Evolutionary conservation across 2,797 vertebrate species (phyloP).

Genomic region (Mormyrus hasselquistii): DNA sequence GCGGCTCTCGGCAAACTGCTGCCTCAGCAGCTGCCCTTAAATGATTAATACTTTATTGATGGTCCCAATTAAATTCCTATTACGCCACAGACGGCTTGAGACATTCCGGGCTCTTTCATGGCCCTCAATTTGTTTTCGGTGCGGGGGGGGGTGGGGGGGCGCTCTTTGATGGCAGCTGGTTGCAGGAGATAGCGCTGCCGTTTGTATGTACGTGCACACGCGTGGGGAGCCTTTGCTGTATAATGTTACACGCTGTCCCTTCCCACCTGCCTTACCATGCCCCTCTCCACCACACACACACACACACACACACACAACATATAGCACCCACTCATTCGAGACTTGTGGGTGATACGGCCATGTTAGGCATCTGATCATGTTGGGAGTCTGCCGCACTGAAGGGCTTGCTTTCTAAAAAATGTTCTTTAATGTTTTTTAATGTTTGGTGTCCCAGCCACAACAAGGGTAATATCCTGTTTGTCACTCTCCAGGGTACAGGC

Average conservation of each 20-base stretch:
- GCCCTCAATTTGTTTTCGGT: conserved; percentile 54
- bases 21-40: conserved; percentile 73
- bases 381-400: neutral
- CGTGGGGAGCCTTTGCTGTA: neutral
- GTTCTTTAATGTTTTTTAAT: neutral
- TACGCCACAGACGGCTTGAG: conserved; percentile 66
- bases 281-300: neutral
- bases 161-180: conserved; percentile 62
- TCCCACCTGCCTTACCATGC: neutral
- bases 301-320: neutral
- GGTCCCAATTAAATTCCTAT: conserved; percentile 80
- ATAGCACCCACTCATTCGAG: neutral
- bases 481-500: neutral
- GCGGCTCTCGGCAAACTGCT: conserved; percentile 63
- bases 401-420: neutral
- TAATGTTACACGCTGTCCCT: neutral
- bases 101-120: conserved; percentile 62
- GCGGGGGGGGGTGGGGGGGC: conserved; percentile 28
- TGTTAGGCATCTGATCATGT: neutral
- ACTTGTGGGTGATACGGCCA: neutral
- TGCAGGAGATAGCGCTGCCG: conserved; percentile 55
- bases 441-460: neutral
- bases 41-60: conserved; percentile 82
- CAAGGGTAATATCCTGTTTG: neutral
- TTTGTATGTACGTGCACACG: neutral